Evolutionary conservation across 2,113 vertebrate genomes (phyloP).

Genomic region (Xiphophorus hellerii): DNA sequence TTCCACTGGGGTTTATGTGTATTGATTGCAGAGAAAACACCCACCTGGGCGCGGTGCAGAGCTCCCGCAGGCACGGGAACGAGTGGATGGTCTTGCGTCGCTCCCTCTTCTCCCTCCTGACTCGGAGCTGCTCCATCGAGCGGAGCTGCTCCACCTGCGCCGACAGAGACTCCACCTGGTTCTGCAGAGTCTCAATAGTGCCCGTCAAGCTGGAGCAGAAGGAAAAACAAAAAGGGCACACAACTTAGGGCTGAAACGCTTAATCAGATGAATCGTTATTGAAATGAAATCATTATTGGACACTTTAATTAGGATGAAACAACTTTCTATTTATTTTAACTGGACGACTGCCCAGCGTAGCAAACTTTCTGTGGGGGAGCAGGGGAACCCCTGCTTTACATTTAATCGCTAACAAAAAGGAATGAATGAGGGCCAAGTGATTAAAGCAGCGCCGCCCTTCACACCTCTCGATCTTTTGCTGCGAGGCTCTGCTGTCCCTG

Average conservation of each 20-base stretch:
- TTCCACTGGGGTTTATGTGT: too few relatives aligned
- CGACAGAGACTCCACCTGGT: slow-evolving; percentile 92
- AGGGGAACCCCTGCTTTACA: neutral
- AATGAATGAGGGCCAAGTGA: neutral
- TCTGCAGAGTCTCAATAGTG: slow-evolving; percentile 90
- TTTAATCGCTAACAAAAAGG: neutral
- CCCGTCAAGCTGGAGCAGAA: slow-evolving; percentile 83
- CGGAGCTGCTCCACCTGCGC: slow-evolving; percentile 92
- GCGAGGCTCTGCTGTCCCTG: slow-evolving; percentile 90
- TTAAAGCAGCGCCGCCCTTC: neutral
- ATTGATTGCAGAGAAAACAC: neutral
- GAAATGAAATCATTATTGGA: too few relatives aligned
- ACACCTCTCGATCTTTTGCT: slow-evolving; percentile 94
- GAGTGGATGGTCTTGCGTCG: slow-evolving; percentile 93
- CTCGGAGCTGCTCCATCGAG: slow-evolving; percentile 90
- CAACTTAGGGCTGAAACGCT: too few relatives aligned
- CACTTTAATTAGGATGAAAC: too few relatives aligned
- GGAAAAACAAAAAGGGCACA: neutral
- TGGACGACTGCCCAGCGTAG: too few relatives aligned
- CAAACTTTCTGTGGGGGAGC: too few relatives aligned
- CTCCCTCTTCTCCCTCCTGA: slow-evolving; percentile 90
- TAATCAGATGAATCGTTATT: too few relatives aligned
- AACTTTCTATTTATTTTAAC: too few relatives aligned
- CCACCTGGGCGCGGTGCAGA: slow-evolving; percentile 87
- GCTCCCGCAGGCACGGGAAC: slow-evolving; percentile 94